Evolutionary conservation across 2,797 vertebrate species (phyloP).

Genomic region (Tolypeutes matacus): DNA sequence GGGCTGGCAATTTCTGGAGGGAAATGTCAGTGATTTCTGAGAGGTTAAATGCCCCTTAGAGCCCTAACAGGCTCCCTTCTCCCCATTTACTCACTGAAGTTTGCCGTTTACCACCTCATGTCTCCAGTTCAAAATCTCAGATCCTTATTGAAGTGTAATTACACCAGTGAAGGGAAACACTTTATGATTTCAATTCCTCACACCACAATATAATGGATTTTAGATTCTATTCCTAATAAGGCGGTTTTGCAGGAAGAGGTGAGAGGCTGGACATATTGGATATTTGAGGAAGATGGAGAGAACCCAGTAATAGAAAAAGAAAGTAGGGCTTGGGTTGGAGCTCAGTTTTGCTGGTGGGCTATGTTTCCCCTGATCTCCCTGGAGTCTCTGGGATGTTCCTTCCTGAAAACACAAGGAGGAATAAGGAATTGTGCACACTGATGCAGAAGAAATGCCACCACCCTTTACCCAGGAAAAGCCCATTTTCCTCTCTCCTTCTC

Average conservation of each 20-base stretch:
- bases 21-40: not conserved
- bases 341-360: not conserved
- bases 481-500: not conserved
- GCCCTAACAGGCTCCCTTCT: accelerated
- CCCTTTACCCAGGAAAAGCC: not conserved
- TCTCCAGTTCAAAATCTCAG: not conserved
- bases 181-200: not conserved
- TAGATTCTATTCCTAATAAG: not conserved
- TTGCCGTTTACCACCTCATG: not conserved
- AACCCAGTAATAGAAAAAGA: not conserved
- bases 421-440: accelerated
- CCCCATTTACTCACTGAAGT: not conserved
- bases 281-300: not conserved
- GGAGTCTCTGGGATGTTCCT: not conserved
- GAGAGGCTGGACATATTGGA: not conserved
- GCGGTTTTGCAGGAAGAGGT: not conserved
- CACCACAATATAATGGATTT: not conserved
- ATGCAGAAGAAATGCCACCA: not conserved
- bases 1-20: not conserved
- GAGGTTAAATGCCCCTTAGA: not conserved
- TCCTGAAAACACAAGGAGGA: not conserved
- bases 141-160: not conserved
- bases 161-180: not conserved
- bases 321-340: not conserved
- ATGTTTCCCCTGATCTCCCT: not conserved